Conservation (phyloP, 2,797 vertebrate genomes). For the Arrhamphus sclerolepis region DNA sequence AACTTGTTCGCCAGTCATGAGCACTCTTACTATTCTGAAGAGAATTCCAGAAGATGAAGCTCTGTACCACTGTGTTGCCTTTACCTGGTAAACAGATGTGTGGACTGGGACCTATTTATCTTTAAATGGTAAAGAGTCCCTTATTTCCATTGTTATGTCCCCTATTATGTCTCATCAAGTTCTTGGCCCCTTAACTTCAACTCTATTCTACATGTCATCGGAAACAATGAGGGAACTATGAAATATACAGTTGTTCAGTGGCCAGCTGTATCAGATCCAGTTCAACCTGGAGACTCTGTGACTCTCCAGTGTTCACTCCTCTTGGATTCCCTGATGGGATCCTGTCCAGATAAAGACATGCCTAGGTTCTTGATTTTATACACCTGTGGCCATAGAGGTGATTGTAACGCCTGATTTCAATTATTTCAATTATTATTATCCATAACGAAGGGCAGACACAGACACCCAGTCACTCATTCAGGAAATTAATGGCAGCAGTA, state of each 20-base stretch:
- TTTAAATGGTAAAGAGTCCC: conserved; percentile 32
- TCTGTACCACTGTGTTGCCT: conserved; percentile 44
- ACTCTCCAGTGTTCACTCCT: conserved; percentile 30
- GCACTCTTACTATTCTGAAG: conserved; percentile 39
- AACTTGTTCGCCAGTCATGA: not conserved
- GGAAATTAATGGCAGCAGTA: too few relatives aligned
- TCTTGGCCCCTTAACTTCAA: too few relatives aligned
- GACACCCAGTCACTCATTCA: too few relatives aligned
- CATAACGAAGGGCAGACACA: too few relatives aligned
- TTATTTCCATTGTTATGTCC: not conserved
- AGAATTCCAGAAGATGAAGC: conserved; percentile 40
- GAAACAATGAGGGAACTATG: not conserved
- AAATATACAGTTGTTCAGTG: conserved; percentile 26
- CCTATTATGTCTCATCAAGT: not conserved
- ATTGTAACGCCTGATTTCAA: too few relatives aligned
- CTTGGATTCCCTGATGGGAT: not conserved
- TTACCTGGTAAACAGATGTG: conserved; percentile 15
- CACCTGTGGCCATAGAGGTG: too few relatives aligned
- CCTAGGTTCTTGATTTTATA: too few relatives aligned
- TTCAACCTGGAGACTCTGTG: conserved; percentile 23
- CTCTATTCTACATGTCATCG: conserved; percentile 9
- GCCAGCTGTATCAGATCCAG: not conserved
- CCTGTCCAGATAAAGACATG: conserved; percentile 17
- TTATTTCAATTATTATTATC: too few relatives aligned
- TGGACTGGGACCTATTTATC: conserved; percentile 40